A percentile compares a stretch with the other conserved stretches of the same genome.
phyloP scores from a whole-genome alignment of 2,797 vertebrate genomes.

The Threskiornis aethiopicus region DNA sequence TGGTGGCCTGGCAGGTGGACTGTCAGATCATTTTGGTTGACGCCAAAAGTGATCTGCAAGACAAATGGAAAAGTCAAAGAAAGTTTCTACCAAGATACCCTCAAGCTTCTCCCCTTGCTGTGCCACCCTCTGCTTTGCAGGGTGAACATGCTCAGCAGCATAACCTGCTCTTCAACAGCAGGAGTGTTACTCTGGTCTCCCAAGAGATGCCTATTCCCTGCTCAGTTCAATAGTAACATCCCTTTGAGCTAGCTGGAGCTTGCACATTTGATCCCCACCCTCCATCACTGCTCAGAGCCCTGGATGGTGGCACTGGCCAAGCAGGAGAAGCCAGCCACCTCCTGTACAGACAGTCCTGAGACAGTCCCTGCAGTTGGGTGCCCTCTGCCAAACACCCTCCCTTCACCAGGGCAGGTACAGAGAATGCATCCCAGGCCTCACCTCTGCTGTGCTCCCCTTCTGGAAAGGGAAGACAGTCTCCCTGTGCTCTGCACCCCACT shows the following conservation, averaged over 20 bases:
- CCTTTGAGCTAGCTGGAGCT: neutral
- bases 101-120: neutral
- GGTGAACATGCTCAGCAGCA: neutral
- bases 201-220: neutral
- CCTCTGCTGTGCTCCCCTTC: slow-evolving; percentile 67
- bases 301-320: neutral
- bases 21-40: slow-evolving; percentile 65
- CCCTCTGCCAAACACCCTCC: neutral
- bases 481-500: slow-evolving; percentile 76
- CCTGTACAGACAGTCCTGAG: neutral
- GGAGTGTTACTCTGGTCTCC: neutral
- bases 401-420: neutral
- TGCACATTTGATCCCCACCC: neutral
- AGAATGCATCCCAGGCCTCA: neutral
- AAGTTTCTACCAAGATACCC: neutral
- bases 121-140: neutral
- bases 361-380: neutral
- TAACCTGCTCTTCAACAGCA: neutral
- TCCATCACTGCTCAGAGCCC: neutral
- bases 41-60: slow-evolving; percentile 57
- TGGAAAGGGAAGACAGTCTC: slow-evolving; percentile 77
- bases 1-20: slow-evolving; percentile 68
- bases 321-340: neutral
- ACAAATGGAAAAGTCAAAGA: neutral
- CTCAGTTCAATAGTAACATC: neutral